Evolutionary conservation across 2,113 vertebrate genomes (phyloP).

Genomic region (Syngnathoides biaculeatus): DNA sequence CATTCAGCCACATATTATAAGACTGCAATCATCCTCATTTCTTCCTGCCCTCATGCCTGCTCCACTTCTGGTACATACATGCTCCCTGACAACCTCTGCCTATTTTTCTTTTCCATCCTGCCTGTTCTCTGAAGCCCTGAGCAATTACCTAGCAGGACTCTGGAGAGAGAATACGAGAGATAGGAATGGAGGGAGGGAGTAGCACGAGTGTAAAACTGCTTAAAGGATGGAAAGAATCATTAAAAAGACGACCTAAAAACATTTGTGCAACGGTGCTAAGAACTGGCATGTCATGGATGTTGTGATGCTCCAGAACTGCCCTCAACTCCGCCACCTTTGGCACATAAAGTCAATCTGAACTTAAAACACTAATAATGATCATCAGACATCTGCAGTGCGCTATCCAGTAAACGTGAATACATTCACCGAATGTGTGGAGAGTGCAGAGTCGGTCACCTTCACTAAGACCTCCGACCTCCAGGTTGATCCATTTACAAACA

Average conservation of each 20-base stretch:
- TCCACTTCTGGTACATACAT: constrained; percentile 24
- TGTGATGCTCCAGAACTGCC: not conserved
- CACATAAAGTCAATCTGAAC: not conserved
- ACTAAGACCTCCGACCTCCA: constrained; percentile 48
- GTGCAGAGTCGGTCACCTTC: constrained; percentile 29
- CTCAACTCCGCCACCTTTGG: not conserved
- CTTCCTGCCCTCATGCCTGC: constrained; percentile 24
- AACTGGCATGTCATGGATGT: not conserved
- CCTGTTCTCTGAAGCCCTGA: constrained; percentile 61
- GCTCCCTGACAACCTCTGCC: constrained; percentile 25
- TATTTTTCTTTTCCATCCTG: constrained; percentile 45
- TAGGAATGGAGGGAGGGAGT: constrained; percentile 7
- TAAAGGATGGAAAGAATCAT: constrained; percentile 26
- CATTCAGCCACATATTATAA: not conserved
- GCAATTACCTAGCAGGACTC: constrained; percentile 67
- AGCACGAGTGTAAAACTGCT: constrained; percentile 20
- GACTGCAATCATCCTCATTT: constrained; percentile 4
- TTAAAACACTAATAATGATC: not conserved
- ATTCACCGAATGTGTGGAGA: not conserved
- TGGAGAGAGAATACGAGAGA: constrained; percentile 32
- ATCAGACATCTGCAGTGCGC: not conserved
- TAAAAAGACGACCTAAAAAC: not conserved
- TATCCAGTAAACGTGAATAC: not conserved
- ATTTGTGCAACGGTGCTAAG: not conserved
- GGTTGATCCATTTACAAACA: constrained; percentile 64